phyloP scores from a whole-genome alignment of 1,140 invertebrate genomes.

The Aricia agestis region DNA sequence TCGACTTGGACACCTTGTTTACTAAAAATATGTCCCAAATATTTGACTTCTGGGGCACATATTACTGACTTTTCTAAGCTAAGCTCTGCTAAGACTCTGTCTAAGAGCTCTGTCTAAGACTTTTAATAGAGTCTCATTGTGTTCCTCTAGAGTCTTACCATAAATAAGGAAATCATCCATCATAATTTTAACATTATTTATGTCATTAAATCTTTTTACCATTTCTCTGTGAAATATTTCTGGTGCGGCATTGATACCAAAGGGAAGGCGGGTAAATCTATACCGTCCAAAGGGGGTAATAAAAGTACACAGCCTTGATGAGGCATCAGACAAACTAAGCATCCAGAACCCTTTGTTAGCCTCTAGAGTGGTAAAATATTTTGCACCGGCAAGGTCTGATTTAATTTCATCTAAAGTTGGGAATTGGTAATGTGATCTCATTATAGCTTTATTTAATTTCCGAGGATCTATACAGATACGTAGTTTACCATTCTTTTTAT shows the following conservation, averaged over 20 bases:
- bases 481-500: neutral
- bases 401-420: neutral
- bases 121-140: slow-evolving; percentile 10
- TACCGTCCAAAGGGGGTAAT: neutral
- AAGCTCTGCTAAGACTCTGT: too few species aligned
- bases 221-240: slow-evolving; percentile 5
- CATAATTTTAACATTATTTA: neutral
- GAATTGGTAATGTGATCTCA: too few species aligned
- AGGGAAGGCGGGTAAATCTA: neutral
- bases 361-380: neutral
- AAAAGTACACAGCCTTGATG: neutral
- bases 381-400: neutral
- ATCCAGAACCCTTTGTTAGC: neutral
- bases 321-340: neutral
- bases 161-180: slow-evolving; percentile 7
- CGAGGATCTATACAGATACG: neutral
- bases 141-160: slow-evolving; percentile 6
- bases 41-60: neutral
- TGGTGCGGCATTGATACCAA: neutral
- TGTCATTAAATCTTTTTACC: neutral
- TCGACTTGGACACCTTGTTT: neutral
- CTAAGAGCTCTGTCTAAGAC: slow-evolving; percentile 17
- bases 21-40: slow-evolving; percentile 9
- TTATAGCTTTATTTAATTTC: neutral
- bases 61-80: slow-evolving; percentile 11